Evolutionary conservation across 2,888 invertebrate species (phyloP), one percentile per base, ranked within the genome.

Genomic region (Tachina grossa): DNA sequence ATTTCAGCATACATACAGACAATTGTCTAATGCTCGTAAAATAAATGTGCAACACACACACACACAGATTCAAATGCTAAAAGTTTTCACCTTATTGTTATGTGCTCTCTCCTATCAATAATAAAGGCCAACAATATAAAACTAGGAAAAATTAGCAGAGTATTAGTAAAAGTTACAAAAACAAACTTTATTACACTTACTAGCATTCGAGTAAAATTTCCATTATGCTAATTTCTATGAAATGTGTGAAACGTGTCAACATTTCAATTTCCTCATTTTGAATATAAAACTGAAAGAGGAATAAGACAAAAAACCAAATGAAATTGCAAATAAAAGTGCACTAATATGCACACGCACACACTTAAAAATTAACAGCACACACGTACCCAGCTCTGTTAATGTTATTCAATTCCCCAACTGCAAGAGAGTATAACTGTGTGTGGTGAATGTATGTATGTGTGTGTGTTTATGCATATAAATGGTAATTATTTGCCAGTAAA

Each of bases 231-330:
- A 84, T 84, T 75, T 68, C 47, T 53, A 49, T 75, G 75, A 69
- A 81, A 85, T 72, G 79, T 79, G 75, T 75, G 69, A 79, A 85
- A 85, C 85, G 85, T 83, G 79, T 71, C 83, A 85, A 76, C 69
- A 85, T 85, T 85, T 83, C 79, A 82, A 83, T 79, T 85, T 83
- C 61, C 71, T 75, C 51, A 65, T 66, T 78, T 74, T 19, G 11
- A 55, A 47, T 75, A 49, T 57, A 57, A 74, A 68, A 47, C 41
- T 41, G 43, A 69, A 83, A 66, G 31, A 16, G 49, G 43, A 59
- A 65, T 63, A 45, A 63, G 31, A 31, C 31, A 43, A 61, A 57
- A 69, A 19, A 57, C 5, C 6, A 31, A 31, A 43, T 1, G 16
- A 43, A 43, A 61, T 49, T 31, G 9, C 55, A 55, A 55, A 57